A percentile compares a stretch with the other conserved stretches of the same genome.
phyloP scores from a whole-genome alignment of 1,140 invertebrate species.

The Magallana gigas region DNA sequence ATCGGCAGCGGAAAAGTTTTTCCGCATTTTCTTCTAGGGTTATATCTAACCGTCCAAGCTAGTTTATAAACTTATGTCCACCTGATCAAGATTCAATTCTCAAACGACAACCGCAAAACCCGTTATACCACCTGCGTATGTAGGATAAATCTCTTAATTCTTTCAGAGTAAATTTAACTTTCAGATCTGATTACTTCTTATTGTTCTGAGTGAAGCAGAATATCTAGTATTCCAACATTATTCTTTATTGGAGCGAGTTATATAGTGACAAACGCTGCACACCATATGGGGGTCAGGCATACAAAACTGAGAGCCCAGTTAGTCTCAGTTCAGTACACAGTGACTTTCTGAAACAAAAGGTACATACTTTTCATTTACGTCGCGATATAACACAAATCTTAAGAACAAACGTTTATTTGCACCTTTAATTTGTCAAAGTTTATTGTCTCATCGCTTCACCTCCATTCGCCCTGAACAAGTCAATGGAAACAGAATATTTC shows the following conservation, averaged over 20 bases:
- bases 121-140: not conserved
- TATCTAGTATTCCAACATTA: not conserved
- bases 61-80: not conserved
- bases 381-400: too few species aligned
- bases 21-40: not conserved
- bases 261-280: not conserved
- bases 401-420: too few species aligned
- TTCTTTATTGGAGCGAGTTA: not conserved
- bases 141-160: not conserved
- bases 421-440: too few species aligned
- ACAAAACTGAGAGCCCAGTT: not conserved
- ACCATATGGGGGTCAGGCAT: not conserved
- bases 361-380: too few species aligned
- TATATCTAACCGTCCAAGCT: not conserved
- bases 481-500: too few species aligned
- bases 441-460: too few species aligned
- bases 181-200: not conserved
- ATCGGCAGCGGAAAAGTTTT: not conserved
- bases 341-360: too few species aligned
- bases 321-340: not conserved
- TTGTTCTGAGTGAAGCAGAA: not conserved
- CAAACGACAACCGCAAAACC: not conserved
- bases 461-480: too few species aligned
- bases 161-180: constrained; percentile 15
- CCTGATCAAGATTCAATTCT: not conserved